Conservation (phyloP, 2,888 invertebrate genomes). For the Luperina testacea region DNA sequence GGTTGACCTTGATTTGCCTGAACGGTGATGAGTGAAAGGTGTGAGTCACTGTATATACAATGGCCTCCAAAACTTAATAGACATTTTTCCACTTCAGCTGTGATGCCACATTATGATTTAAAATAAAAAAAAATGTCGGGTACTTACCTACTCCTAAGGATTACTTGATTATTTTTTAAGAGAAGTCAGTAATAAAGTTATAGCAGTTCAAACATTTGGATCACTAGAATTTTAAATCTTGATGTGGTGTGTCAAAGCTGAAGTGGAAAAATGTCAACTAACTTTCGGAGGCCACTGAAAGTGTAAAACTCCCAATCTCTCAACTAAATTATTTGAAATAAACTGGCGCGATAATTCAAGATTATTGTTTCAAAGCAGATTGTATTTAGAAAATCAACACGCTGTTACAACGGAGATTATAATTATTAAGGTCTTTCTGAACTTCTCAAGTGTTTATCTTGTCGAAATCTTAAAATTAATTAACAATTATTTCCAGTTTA, state of each 20-base stretch:
- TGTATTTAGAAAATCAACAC: slow-evolving; percentile 36
- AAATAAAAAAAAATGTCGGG: neutral
- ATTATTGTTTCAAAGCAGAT: slow-evolving; percentile 39
- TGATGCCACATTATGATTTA: neutral
- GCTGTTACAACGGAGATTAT: slow-evolving; percentile 37
- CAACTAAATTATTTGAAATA: slow-evolving; percentile 6
- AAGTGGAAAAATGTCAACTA: neutral
- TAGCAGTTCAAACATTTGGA: neutral
- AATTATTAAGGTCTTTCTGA: slow-evolving; percentile 41
- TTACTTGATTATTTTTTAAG: neutral
- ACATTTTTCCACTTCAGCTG: no score
- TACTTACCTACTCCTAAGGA: neutral
- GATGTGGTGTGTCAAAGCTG: neutral
- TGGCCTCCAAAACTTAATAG: neutral
- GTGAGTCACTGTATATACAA: neutral
- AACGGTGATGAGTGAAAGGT: neutral
- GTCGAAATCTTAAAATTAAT: slow-evolving; percentile 33
- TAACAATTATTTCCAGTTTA: slow-evolving; percentile 16
- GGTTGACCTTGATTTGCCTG: slow-evolving; percentile 10
- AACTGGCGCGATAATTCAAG: slow-evolving; percentile 14
- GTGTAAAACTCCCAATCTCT: slow-evolving; percentile 12
- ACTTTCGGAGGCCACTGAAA: neutral
- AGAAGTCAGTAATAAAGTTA: neutral
- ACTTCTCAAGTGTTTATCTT: slow-evolving; percentile 29
- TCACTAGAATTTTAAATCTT: neutral